Base-by-base conservation (phyloP, 2,888 invertebrate genomes). In the Mechanitis mazaeus region DNA sequence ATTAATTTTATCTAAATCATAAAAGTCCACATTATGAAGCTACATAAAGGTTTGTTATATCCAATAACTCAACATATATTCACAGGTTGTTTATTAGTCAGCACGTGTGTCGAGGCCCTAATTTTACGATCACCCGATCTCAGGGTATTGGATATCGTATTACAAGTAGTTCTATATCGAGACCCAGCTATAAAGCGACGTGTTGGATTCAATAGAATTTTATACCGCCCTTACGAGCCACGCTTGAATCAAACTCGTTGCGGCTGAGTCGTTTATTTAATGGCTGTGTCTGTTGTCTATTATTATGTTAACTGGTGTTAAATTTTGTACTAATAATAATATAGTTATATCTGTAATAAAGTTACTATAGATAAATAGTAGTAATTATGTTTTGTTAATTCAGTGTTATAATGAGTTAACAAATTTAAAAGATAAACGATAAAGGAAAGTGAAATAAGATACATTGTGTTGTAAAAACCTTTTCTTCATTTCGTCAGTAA, bases 161-260 rank as follows among this genome's bases (percentile, higher is more conserved):
- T 85, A 87, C 84, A 84, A 86, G 84, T 81, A 79, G 76, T 73
- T 85, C 81, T 81, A 81, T 84, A 83, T 81, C 76, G 80, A 80
- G 79, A 78, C 76, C 78, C 77, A 77, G 76, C 73, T 74, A 76
- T 84, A 82, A 85, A 83, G 83, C 79, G 81, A 85, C 82, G 83
- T 84, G 85, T 83, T 81, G 79, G 80, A 81, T 83, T 80, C 84
- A 80, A 87, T 85, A 82, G 81, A 81, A 81, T 87, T 87, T 87
- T 85, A 87, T 84, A 83, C 81, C 77, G 70, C 74, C 79, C 77
- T 74, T 76, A 76, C 79, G 77, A 79, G 74, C 76, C 77, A 75
- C 78, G 76, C 64, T 68, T 60, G 72, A 75, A 76, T 72, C 72
- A 66, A 68, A 71, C 77, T 74, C 76, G 80, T 83, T 82, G 83